Evolutionary conservation across 2,888 invertebrate species (phyloP).

Genomic region (Lamellibrachia columna): DNA sequence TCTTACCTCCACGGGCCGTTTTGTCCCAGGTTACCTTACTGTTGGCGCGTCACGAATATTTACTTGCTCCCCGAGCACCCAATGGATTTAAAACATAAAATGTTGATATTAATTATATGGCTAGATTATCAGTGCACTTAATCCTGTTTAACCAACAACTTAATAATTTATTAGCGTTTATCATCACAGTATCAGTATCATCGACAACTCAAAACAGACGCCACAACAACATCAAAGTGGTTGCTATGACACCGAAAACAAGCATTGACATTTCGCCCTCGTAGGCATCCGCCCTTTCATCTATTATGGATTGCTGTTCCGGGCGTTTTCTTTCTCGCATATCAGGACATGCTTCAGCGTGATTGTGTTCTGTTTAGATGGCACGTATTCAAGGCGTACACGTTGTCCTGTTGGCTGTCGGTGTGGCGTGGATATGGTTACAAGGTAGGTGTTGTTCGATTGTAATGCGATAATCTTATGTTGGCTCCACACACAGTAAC

Average conservation of each 20-base stretch:
- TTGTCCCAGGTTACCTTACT: too few relatives aligned
- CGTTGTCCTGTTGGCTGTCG: background rate
- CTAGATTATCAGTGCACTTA: background rate
- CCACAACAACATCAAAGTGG: background rate
- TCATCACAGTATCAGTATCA: background rate
- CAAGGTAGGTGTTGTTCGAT: background rate
- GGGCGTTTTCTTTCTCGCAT: background rate
- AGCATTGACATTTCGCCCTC: background rate
- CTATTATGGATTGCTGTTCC: background rate
- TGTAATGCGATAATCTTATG: background rate
- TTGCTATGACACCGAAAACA: background rate
- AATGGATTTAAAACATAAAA: background rate
- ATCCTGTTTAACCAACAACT: background rate
- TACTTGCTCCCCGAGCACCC: background rate
- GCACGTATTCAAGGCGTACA: background rate
- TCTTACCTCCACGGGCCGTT: too few relatives aligned
- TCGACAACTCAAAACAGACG: background rate
- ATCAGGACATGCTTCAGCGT: background rate
- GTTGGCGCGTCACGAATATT: background rate
- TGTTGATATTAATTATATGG: background rate
- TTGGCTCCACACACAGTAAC: background rate
- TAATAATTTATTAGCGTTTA: background rate
- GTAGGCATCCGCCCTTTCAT: background rate
- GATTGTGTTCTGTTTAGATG: background rate
- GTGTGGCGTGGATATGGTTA: background rate